These are phyloP conservation scores for Lutraria rhynchaena DNA, from an alignment of 1,140 invertebrate genomes.

Conservation along the genomic window DNA sequence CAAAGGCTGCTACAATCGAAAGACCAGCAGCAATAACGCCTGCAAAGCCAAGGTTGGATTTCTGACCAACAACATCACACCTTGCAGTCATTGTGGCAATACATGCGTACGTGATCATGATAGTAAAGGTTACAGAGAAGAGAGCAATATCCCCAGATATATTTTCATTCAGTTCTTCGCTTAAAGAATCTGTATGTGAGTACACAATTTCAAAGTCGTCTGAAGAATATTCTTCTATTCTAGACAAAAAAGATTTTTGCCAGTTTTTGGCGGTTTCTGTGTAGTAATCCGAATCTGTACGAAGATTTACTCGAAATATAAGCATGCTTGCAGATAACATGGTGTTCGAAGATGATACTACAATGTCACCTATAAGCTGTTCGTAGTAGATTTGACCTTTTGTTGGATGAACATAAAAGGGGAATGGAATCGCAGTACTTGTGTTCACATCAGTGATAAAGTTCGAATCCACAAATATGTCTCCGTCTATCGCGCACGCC, in stretches of 20 bases:
- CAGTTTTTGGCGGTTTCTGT: constrained; percentile 8
- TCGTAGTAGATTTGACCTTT: constrained; percentile 9
- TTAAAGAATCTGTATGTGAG: constrained; percentile 34
- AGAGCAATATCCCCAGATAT: constrained; percentile 59
- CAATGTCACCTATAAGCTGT: background rate
- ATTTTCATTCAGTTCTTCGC: constrained; percentile 31
- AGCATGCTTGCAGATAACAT: constrained; percentile 9
- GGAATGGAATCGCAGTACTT: constrained; percentile 11
- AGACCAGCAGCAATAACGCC: constrained; percentile 93
- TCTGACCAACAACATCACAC: constrained; percentile 85
- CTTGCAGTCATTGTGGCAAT: constrained; percentile 59
- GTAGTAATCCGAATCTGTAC: constrained; percentile 20
- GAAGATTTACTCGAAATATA: constrained; percentile 12
- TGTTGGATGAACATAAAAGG: constrained; percentile 4
- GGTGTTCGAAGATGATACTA: background rate
- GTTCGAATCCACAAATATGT: constrained; percentile 5
- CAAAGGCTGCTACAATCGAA: constrained; percentile 94
- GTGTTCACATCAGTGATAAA: constrained; percentile 21
- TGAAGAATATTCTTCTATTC: constrained; percentile 2
- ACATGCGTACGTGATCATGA: constrained; percentile 72
- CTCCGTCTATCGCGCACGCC: constrained; percentile 22
- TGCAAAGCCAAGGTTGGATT: constrained; percentile 94
- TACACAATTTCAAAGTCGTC: constrained; percentile 15
- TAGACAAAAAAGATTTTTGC: constrained; percentile 28
- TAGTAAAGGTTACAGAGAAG: constrained; percentile 66